Conservation (phyloP, 2,888 invertebrate species). For the Cryptocheilus praepositus region DNA sequence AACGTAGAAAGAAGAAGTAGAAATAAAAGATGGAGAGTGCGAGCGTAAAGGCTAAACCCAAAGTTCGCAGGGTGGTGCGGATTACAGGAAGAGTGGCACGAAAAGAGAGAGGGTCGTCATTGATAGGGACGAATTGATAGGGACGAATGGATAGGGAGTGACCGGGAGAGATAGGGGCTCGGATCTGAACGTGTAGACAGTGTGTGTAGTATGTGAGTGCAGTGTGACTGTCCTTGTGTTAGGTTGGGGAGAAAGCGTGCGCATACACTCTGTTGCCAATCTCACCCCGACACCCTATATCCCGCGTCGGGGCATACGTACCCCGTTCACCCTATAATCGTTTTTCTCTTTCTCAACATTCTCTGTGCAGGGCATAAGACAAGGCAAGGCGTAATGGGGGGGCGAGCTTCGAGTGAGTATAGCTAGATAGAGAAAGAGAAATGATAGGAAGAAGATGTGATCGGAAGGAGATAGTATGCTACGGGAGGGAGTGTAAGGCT, state of each 20-base stretch:
- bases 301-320: slow-evolving; percentile 57
- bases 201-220: slow-evolving; percentile 9
- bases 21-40: slow-evolving; percentile 2
- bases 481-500: slow-evolving; percentile 38
- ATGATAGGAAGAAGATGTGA: background rate
- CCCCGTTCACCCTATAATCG: slow-evolving; percentile 62
- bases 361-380: slow-evolving; percentile 23
- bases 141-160: slow-evolving; percentile 6
- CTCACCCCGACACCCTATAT: slow-evolving; percentile 62
- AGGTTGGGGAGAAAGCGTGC: slow-evolving; percentile 45
- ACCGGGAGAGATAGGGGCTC: slow-evolving; percentile 24
- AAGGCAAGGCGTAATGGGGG: slow-evolving; percentile 7
- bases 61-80: slow-evolving; percentile 46
- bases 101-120: slow-evolving; percentile 26
- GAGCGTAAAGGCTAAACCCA: slow-evolving; percentile 46
- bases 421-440: slow-evolving; percentile 13
- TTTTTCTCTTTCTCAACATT: slow-evolving; percentile 56
- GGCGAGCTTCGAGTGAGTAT: background rate
- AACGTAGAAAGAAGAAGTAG: slow-evolving; percentile 3
- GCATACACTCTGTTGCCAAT: slow-evolving; percentile 60
- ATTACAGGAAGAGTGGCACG: slow-evolving; percentile 34
- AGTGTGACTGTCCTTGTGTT: slow-evolving; percentile 29
- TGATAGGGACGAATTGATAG: slow-evolving; percentile 1
- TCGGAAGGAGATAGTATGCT: background rate
- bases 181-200: slow-evolving; percentile 1